Evolutionary conservation across 2,797 vertebrate genomes (phyloP), one percentile per base, ranked within the genome.

Genomic region (Manis pentadactyla): DNA sequence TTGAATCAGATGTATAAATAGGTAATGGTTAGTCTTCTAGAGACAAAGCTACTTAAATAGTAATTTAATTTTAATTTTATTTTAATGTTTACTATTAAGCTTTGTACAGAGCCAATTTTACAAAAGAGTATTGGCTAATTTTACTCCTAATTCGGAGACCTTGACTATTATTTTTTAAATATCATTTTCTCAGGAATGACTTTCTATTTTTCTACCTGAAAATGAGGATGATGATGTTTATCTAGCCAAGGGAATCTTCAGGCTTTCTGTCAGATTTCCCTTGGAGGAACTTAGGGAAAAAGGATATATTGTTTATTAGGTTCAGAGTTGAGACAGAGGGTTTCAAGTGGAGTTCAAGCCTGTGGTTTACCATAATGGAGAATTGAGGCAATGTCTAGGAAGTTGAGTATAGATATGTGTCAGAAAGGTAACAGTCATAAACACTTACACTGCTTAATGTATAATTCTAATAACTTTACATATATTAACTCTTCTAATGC

Each of bases 11-110:
- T 66, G 42, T n/a, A 42, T 93, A 57, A 37, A 29, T 78, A 55
- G 15, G 64, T 55, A 49, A 29, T 34, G 63, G 15, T 78, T 93
- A 57, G 10, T 86, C 17, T 95, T 95, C 57, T 90, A 25, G 53
- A 89, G 83, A 69, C 68, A 88, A 87, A 94, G 4, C 71, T 95
- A 71, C 93, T 92, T 88, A 90, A 97, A 75, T 93, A 51, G 49
- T 87, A 34, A 90, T 82, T 66, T 93, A 81, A 46, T 63, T 94
- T 95, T 93, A 34, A 92, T 94, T 94, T 97, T 66, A 94, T 96
- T 95, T 91, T 96, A 87, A 88, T 88, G 71, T 25, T 94, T 93
- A 90, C 51, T 90, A 46, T 81, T 85, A 93, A 46, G 77, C 51
- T 95, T 86, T 94, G 46, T 93, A 87, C 55, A 93, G 15, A 94